A percentile compares a stretch with the other conserved stretches of the same genome.
Conservation (phyloP, 2,797 vertebrate genomes). For the Gallirallus australis region DNA sequence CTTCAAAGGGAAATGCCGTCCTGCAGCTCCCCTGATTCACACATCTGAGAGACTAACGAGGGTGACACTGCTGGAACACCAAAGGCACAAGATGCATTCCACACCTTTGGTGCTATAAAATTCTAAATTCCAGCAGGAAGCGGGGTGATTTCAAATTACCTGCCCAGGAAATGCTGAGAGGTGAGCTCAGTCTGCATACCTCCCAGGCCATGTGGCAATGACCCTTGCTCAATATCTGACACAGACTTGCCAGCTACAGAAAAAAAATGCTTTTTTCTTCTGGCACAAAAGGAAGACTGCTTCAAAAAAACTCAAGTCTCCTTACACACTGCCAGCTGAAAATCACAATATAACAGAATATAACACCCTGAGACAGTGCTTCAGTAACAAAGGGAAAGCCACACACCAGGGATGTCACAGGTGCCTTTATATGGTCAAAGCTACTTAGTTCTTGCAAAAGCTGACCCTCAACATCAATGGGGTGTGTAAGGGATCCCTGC, state of each 20-base stretch:
- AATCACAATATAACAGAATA: neutral
- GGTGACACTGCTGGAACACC: neutral
- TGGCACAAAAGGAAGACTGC: neutral
- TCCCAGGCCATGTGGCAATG: neutral
- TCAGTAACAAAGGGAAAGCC: neutral
- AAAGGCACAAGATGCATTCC: neutral
- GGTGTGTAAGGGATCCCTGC: neutral
- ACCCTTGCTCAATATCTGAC: neutral
- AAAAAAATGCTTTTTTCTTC: neutral
- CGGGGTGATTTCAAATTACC: neutral
- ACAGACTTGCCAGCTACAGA: neutral
- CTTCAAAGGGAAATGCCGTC: neutral
- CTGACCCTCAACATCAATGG: neutral
- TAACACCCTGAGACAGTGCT: neutral
- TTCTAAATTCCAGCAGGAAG: neutral
- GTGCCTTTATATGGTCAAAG: neutral
- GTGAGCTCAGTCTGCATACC: neutral
- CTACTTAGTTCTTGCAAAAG: neutral
- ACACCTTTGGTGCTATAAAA: neutral
- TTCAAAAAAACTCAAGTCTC: neutral
- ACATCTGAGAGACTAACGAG: neutral
- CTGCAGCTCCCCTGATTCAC: neutral
- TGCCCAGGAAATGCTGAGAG: neutral
- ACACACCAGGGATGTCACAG: neutral
- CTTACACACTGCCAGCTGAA: neutral